Base-by-base conservation (phyloP, 2,113 vertebrate genomes). In the Blennius ocellaris region DNA sequence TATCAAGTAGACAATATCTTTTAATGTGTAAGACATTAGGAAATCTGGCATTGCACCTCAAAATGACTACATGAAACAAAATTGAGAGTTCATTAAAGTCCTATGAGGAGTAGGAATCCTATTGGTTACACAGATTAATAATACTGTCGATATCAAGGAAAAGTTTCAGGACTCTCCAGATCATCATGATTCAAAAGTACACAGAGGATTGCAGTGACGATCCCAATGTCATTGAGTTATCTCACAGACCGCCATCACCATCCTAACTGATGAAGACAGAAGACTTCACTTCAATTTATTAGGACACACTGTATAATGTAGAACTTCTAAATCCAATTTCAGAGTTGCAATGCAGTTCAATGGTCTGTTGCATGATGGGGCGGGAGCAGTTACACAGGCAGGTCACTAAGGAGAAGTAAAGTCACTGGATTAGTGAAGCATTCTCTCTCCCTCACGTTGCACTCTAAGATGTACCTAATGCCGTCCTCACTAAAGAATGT, bases 351-450 rank as follows among this genome's bases (percentile, higher is more conserved):
- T 54, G 66, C 2, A 53, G 74, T 14, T 66, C 57, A 67, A 48
- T 72, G 21, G 45, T 76, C 16, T 68, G 16, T 58, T 69, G 59
- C 79, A 64, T 64, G 72, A 71, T 64, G 52, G 64, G 73, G 79
- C 55, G 50, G 59, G 43, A 57, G 39, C 41, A 12, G 50, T 62
- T 61, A 49, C 48, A 78, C 67, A 81, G 80, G 53, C 14, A 39
- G 51, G 69, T 65, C 71, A 67, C n/a, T 49, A 58, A 79, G 49
- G 71, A 87, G 52, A 78, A 56, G 64, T 69, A 53, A 60, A 67
- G 61, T 74, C 48, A 49, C 47, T 53, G 17, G 58, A 81, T 81
- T 78, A 82, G 65, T 14, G 30, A 84, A 78, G 67, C 80, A 63
- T 83, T 61, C 40, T 51, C n/a, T 6, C 3, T 16, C 52, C 57